Evolutionary conservation across 2,888 invertebrate genomes (phyloP).

Genomic region (Bombylius major): DNA sequence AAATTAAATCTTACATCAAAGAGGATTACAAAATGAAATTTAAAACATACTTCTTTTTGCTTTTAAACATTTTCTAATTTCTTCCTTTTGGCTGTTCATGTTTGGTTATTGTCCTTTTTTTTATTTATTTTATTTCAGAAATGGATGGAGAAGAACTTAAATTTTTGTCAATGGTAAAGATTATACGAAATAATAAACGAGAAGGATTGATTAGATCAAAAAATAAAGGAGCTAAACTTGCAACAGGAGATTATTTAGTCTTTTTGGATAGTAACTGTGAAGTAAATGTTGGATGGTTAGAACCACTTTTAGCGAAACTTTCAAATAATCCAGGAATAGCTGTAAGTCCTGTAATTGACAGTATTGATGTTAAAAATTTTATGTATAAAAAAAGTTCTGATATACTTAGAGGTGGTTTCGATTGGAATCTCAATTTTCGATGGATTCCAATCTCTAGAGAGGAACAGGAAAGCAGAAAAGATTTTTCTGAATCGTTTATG

Average conservation of each 20-base stretch:
- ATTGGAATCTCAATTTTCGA: constrained; percentile 40
- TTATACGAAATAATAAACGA: constrained; percentile 21
- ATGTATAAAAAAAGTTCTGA: constrained; percentile 28
- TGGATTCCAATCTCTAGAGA: constrained; percentile 30
- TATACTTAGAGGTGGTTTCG: constrained; percentile 38
- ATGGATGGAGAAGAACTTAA: constrained; percentile 6
- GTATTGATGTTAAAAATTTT: constrained; percentile 35
- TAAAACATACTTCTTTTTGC: too few species aligned
- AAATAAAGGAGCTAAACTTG: constrained; percentile 28
- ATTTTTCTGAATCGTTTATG: too few species aligned
- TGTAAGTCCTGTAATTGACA: constrained; percentile 38
- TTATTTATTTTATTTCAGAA: constrained; percentile 7
- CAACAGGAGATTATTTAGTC: constrained; percentile 30
- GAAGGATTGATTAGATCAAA: constrained; percentile 35
- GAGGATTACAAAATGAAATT: too few species aligned
- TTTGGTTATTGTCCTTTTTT: neutral
- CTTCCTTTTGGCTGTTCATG: neutral
- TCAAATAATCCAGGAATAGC: constrained; percentile 18
- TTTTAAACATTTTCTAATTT: neutral
- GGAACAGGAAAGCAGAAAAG: constrained; percentile 10
- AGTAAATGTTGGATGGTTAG: constrained; percentile 35
- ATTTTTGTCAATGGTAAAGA: neutral
- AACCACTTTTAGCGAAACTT: constrained; percentile 33
- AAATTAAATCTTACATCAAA: too few species aligned
- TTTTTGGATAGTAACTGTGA: constrained; percentile 38